Evolutionary conservation across 2,113 vertebrate genomes (phyloP).

Genomic region (Neodontobutis hainanensis): DNA sequence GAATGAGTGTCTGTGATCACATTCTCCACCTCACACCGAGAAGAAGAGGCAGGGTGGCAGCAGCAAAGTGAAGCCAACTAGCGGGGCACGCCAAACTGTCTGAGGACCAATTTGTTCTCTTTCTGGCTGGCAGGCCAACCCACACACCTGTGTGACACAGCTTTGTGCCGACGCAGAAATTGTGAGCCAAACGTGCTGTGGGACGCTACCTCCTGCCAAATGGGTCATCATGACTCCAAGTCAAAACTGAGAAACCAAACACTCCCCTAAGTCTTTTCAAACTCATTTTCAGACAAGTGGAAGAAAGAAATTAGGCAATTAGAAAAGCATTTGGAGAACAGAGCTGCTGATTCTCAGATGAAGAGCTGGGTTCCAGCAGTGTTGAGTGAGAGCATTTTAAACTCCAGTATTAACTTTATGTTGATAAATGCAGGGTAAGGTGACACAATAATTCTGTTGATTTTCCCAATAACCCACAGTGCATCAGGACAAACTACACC

Average conservation of each 20-base stretch:
- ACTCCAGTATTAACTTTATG: conserved; percentile 10
- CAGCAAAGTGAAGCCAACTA: conserved; percentile 24
- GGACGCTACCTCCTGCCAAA: conserved; percentile 16
- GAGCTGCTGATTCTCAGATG: neutral
- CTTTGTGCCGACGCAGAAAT: conserved; percentile 1
- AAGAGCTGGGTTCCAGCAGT: neutral
- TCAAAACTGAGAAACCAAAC: conserved; percentile 18
- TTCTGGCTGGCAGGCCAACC: conserved; percentile 13
- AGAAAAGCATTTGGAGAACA: conserved; percentile 2
- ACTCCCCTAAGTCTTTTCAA: conserved; percentile 18
- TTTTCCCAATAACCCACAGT: no score
- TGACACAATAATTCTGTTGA: no score
- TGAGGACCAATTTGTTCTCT: conserved; percentile 45
- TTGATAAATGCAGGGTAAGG: conserved; percentile 1
- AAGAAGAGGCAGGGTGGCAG: neutral
- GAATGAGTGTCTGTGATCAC: conserved; percentile 38
- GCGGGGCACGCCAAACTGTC: conserved; percentile 27
- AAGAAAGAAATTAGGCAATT: neutral
- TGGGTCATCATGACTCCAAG: conserved; percentile 16
- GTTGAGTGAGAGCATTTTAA: no score
- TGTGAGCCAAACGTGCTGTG: conserved; percentile 11
- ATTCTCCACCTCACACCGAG: conserved; percentile 26
- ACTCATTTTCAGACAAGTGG: neutral
- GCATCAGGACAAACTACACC: no score
- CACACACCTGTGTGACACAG: conserved; percentile 48